These are phyloP conservation scores for Limenitis camilla DNA, from an alignment of 2,888 invertebrate genomes.

Conservation along the genomic window DNA sequence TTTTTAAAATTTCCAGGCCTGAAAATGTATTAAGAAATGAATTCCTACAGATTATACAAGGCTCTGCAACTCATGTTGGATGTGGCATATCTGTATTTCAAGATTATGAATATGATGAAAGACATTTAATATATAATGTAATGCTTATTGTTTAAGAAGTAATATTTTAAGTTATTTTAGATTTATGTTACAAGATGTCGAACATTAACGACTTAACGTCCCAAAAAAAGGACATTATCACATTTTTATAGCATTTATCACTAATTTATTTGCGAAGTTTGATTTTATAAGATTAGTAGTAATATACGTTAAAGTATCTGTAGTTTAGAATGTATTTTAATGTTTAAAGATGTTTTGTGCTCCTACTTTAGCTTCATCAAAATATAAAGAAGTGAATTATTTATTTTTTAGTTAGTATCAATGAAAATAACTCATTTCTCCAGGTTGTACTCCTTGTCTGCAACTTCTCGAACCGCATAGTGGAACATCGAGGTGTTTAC, in stretches of 20 bases:
- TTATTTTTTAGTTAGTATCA: too few species aligned
- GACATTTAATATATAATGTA: conserved; percentile 35
- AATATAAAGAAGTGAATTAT: too few species aligned
- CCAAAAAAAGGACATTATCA: too few species aligned
- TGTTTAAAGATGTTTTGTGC: too few species aligned
- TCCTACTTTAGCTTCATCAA: too few species aligned
- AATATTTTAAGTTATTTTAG: too few species aligned
- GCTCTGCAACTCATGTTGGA: conserved; percentile 46
- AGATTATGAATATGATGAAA: conserved; percentile 32
- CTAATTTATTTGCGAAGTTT: too few species aligned
- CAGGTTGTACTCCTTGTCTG: conserved; percentile 48
- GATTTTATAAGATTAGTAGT: background rate
- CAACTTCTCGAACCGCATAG: conserved; percentile 43
- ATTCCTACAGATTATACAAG: conserved; percentile 36
- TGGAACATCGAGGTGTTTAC: conserved; percentile 30
- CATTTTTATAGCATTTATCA: too few species aligned
- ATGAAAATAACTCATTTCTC: conserved; percentile 5
- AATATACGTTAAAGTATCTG: too few species aligned
- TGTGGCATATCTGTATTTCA: conserved; percentile 49
- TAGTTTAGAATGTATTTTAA: too few species aligned
- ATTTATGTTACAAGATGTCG: too few species aligned
- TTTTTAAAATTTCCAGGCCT: conserved; percentile 16
- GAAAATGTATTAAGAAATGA: conserved; percentile 29
- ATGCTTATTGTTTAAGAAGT: background rate
- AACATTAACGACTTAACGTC: too few species aligned